Conservation (phyloP, 2,888 invertebrate genomes). For the Pogonocherus hispidulus region DNA sequence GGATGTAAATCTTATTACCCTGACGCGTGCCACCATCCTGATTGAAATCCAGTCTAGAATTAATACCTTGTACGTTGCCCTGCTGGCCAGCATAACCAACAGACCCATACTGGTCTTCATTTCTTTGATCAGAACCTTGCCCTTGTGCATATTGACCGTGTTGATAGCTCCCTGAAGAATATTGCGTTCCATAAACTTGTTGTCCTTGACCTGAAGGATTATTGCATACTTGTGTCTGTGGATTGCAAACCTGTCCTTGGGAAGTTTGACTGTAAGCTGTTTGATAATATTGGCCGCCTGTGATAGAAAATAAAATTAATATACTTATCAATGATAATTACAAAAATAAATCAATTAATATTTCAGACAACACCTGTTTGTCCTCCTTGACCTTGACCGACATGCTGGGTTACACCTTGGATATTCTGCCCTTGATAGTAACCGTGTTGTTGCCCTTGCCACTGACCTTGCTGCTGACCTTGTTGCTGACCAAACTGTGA, state of each 20-base stretch:
- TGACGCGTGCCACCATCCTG: neutral
- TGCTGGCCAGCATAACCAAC: neutral
- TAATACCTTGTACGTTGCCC: neutral
- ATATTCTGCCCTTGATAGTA: neutral
- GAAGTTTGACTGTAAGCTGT: neutral
- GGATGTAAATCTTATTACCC: neutral
- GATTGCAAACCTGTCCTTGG: no score
- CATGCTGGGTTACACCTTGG: neutral
- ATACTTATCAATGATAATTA: no score
- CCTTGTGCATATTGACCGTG: no score
- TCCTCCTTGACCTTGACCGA: neutral
- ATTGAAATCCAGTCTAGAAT: constrained; percentile 17
- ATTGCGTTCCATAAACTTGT: neutral
- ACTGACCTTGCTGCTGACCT: no score
- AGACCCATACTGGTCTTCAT: constrained; percentile 2
- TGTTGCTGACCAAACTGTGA: neutral
- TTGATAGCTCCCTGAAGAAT: neutral
- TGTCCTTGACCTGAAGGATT: neutral
- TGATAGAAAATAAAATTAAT: neutral
- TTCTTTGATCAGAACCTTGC: no score
- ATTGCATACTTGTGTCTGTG: no score
- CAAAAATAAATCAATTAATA: no score
- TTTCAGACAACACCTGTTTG: no score
- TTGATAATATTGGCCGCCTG: neutral
- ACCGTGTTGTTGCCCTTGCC: no score